Base-by-base conservation (phyloP, 2,888 invertebrate species). In the Molanna angustata region DNA sequence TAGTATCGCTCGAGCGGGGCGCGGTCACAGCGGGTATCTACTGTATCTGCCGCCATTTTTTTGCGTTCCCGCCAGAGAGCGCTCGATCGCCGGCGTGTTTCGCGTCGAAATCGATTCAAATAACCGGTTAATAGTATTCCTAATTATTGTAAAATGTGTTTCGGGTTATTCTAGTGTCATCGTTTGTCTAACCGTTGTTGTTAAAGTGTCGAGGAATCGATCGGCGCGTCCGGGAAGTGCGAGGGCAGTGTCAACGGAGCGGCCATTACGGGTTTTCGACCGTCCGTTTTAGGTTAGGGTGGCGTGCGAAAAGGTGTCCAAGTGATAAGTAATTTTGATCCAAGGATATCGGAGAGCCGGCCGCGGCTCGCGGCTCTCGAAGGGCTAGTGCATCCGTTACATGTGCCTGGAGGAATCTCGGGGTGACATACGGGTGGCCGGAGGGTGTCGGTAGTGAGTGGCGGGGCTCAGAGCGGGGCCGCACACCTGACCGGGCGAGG, bases 1-100 rank as follows among this genome's bases (percentile, higher is more conserved):
- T 72, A 65, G 66, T 65, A 72, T 74, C 76, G 76, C 76, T 76
- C 74, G 74, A 76, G 76, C 75, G 76, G 75, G 76, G 76, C 76
- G 78, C 78, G 79, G 79, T 78, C 78, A 77, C 75, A 74, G 74
- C 76, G 71, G 66, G 70, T 71, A 74, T 79, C 79, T 79, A 65
- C 67, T 76, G 80, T 71, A 74, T 80, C 79, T 79, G 66, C 67
- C 76, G 80, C 80, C 80, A 79, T 79, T 77, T 78, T n/a, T 77
- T 79, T 72, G 74, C 77, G 79, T 76, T 73, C 69, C 75, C 73
- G 73, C 76, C 76, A 68, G 69, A 71, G 32, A 54, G 54, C 54
- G 54, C 49, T 54, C 44, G 39, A 37, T 54, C 48, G 54, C 54
- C 54, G 54, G 54, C 49, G 49, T 45, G 54, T 54, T 44, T 49